Base-by-base conservation (phyloP, 2,888 invertebrate species). In the Adineta ricciae region DNA sequence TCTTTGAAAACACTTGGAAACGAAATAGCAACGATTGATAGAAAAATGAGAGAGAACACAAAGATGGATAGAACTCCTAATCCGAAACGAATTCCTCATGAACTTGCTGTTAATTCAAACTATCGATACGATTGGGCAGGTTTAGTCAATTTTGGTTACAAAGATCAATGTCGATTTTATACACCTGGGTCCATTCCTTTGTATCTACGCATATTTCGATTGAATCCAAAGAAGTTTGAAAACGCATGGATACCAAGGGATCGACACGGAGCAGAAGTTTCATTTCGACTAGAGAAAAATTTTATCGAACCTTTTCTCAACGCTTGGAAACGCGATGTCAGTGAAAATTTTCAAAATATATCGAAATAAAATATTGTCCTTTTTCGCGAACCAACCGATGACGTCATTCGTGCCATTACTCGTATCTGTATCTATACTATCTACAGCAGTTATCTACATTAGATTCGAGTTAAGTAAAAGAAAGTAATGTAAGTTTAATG, bases 151-250 rank as follows among this genome's bases (percentile, higher is more conserved):
- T 73, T 73, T 38, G 73, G 73, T 73, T 73, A 73, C 38, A 73
- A 36, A 73, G 73, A 73, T 73, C 32, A 38, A 73, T 73, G 73
- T 38, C 73, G 73, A 32, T 73, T 73, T 73, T n/a, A 73, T 73
- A 73, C 73, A 36, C 19, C 21, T 4, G 32, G 73, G 32, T 73
- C 73, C 21, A 21, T 36, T 73, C 21, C 73, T 21, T 73, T 73
- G 14, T 73, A 73, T 73, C 38, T 73, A 73, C 73, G 73, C 14
- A 38, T 73, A 73, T 73, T 73, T 73, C 73, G 38, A 38, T 36
- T 38, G 3, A 73, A 73, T 73, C 38, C 73, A 38, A 24, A 2
- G 21, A 1, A 32, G 14, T 9, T 21, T 32, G 73, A 11, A 0
- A 73, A 73, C 19, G 19, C 36, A 73, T 73, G 73, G 73, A 21